Conservation (phyloP, 2,797 vertebrate species). For the Rhodeus uyekii region DNA sequence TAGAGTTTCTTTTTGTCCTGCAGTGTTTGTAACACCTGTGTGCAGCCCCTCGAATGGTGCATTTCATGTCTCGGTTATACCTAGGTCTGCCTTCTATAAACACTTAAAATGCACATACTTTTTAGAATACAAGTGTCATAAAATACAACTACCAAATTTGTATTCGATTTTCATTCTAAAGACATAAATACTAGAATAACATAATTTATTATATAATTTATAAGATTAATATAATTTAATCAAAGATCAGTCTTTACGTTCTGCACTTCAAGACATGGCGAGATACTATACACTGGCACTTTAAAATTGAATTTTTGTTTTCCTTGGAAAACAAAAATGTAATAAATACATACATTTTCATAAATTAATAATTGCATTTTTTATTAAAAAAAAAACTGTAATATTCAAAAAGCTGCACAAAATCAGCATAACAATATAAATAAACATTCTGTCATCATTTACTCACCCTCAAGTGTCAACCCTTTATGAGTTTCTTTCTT, state of each 20-base stretch:
- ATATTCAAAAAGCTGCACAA: not conserved
- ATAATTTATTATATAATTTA: no score
- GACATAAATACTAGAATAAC: not conserved
- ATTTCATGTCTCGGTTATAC: not conserved
- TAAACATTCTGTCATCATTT: no score
- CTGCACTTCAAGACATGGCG: not conserved
- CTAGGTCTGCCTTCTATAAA: conserved; percentile 1
- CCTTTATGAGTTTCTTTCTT: no score
- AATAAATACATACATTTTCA: not conserved
- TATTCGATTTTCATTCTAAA: not conserved
- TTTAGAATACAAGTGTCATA: not conserved
- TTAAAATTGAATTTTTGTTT: not conserved
- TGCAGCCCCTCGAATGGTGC: not conserved
- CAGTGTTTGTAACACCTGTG: not conserved
- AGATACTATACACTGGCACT: not conserved
- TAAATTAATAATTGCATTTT: not conserved
- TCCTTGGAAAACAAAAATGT: not conserved
- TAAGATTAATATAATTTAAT: not conserved
- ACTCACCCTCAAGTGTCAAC: no score
- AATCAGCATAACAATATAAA: no score
- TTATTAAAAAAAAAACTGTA: not conserved
- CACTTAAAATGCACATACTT: not conserved
- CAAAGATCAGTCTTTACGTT: not conserved
- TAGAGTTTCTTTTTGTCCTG: not conserved
- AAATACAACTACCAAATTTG: not conserved